phyloP scores from a whole-genome alignment of 2,888 invertebrate species.

The Bembecia ichneumoniformis region DNA sequence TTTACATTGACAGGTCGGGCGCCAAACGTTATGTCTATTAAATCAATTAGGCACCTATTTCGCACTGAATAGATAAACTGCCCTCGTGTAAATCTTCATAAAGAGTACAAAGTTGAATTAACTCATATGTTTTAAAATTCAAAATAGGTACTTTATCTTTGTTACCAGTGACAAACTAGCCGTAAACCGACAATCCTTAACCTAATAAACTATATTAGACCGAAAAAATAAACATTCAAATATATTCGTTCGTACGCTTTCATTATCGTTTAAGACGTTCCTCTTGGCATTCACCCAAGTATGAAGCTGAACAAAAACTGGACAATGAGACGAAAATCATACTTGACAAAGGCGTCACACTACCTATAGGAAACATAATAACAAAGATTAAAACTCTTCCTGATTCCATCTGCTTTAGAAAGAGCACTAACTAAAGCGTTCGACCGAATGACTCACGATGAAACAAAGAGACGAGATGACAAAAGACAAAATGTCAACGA shows the following conservation, averaged over 20 bases:
- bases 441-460: conserved; percentile 30
- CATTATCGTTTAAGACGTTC: conserved; percentile 8
- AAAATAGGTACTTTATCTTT: neutral
- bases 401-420: conserved; percentile 33
- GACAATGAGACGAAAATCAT: conserved; percentile 11
- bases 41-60: too few relatives aligned
- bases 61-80: too few relatives aligned
- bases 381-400: conserved; percentile 36
- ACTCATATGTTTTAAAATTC: neutral
- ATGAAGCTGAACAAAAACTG: conserved; percentile 24
- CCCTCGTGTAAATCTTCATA: too few relatives aligned
- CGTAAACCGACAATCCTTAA: neutral
- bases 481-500: conserved; percentile 40
- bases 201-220: neutral
- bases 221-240: neutral
- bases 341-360: conserved; percentile 13
- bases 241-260: neutral
- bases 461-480: conserved; percentile 38
- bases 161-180: neutral
- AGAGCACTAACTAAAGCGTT: conserved; percentile 18
- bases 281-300: conserved; percentile 40
- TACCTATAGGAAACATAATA: conserved; percentile 10
- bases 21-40: too few relatives aligned
- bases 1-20: too few relatives aligned
- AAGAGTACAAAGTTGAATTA: neutral